These are phyloP conservation scores for Atrina japonica DNA, from an alignment of 2,888 invertebrate species.

Conservation along the genomic window DNA sequence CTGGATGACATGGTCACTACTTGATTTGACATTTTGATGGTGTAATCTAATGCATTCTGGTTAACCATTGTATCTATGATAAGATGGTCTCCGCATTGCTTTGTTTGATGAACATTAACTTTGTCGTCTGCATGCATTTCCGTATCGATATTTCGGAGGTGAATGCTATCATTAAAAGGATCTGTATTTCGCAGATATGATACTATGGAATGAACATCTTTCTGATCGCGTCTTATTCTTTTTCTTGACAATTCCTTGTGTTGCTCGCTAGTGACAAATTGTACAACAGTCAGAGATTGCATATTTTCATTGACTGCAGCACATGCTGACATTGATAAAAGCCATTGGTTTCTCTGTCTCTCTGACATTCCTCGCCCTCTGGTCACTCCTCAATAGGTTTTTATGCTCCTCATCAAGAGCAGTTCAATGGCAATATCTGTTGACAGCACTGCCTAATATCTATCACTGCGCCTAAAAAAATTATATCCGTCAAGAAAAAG, in stretches of 20 bases:
- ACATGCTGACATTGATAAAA: conserved; percentile 48
- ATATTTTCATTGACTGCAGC: conserved; percentile 46
- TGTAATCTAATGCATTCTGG: no score
- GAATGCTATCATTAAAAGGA: conserved; percentile 48
- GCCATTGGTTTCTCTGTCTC: conserved; percentile 33
- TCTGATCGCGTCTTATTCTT: conserved; percentile 38
- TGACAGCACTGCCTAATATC: conserved; percentile 44
- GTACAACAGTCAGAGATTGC: conserved; percentile 42
- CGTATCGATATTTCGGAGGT: conserved; percentile 55
- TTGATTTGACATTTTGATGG: no score
- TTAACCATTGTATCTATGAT: no score
- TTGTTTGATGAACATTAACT: conserved; percentile 22
- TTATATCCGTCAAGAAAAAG: conserved; percentile 37
- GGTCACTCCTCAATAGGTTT: conserved; percentile 53
- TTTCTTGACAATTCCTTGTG: conserved; percentile 42
- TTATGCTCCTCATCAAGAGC: conserved; percentile 54
- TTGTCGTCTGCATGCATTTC: conserved; percentile 44
- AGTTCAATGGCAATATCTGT: conserved; percentile 59
- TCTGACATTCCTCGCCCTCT: conserved; percentile 49
- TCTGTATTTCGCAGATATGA: conserved; percentile 42
- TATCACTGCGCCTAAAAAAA: conserved; percentile 41
- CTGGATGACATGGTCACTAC: no score
- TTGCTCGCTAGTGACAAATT: conserved; percentile 44
- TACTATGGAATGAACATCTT: conserved; percentile 43
- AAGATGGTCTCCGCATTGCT: no score